These are phyloP conservation scores for Synanthedon myopaeformis DNA, from an alignment of 2,888 invertebrate species.

Conservation along the genomic window DNA sequence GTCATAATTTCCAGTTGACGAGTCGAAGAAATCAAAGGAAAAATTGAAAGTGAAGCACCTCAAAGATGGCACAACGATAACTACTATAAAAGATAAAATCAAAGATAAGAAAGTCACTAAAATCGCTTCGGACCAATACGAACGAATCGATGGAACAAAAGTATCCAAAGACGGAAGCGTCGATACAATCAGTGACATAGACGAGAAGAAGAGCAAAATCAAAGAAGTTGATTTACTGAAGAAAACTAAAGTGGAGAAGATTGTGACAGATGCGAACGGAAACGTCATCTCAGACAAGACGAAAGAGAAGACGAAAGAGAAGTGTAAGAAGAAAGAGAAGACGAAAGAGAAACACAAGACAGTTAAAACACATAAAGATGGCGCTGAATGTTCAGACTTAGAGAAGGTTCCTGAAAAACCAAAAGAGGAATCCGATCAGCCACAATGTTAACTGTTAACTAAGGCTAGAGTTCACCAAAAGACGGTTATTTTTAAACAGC, in stretches of 20 bases:
- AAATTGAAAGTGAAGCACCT: constrained; percentile 1
- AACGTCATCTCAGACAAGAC: constrained; percentile 4
- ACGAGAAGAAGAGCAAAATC: background rate
- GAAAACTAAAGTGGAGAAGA: constrained; percentile 1
- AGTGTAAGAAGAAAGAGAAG: constrained; percentile 4
- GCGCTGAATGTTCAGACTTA: too few species aligned
- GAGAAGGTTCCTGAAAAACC: too few species aligned
- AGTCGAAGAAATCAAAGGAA: background rate
- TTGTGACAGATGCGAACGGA: constrained; percentile 3
- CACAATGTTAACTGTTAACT: too few species aligned
- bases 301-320: constrained; percentile 3
- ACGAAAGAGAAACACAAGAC: background rate
- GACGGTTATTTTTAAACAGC: too few species aligned
- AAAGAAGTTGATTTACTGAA: constrained; percentile 2
- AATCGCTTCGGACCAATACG: background rate
- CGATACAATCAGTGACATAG: background rate
- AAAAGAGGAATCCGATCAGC: too few species aligned
- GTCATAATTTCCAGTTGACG: too few species aligned
- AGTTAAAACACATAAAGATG: background rate
- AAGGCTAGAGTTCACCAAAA: too few species aligned
- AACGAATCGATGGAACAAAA: constrained; percentile 1
- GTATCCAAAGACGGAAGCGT: background rate
- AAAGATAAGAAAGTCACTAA: background rate
- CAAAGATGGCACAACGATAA: constrained; percentile 2
- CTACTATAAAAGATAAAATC: background rate